These are phyloP conservation scores for Plebejus argus DNA, from an alignment of 2,888 invertebrate species.

Conservation along the genomic window DNA sequence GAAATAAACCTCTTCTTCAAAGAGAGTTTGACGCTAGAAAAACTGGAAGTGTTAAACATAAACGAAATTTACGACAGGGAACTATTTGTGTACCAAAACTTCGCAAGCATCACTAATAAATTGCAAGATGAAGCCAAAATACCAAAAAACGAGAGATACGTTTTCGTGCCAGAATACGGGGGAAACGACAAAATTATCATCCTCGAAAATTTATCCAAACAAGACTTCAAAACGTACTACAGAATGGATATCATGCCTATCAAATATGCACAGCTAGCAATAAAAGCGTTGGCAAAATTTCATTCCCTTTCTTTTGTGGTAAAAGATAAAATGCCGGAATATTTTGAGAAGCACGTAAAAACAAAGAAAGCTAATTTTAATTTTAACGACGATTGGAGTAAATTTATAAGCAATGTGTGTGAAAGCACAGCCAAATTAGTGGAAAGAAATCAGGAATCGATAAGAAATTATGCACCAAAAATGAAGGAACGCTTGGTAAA, in stretches of 20 bases:
- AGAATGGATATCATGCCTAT: conserved; percentile 45
- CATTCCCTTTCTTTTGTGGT: conserved; percentile 50
- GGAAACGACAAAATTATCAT: conserved; percentile 38
- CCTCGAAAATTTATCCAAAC: conserved; percentile 44
- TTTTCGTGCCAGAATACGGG: conserved; percentile 37
- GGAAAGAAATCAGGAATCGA: conserved; percentile 44
- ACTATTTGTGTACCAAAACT: conserved; percentile 50
- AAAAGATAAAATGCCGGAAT: conserved; percentile 44
- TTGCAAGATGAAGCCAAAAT: conserved; percentile 44
- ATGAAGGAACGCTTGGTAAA: conserved; percentile 40
- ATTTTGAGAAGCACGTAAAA: conserved; percentile 48
- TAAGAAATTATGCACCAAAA: conserved; percentile 42
- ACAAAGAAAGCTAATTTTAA: conserved; percentile 26
- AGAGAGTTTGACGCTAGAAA: conserved; percentile 43
- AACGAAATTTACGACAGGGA: conserved; percentile 48
- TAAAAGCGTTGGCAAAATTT: conserved; percentile 49
- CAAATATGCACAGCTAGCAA: conserved; percentile 47
- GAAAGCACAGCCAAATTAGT: conserved; percentile 45
- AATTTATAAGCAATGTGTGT: conserved; percentile 38
- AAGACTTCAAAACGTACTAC: conserved; percentile 46
- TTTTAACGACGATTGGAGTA: conserved; percentile 40
- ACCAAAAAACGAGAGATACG: conserved; percentile 37
- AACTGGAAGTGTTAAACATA: conserved; percentile 45
- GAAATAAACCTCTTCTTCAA: conserved; percentile 57
- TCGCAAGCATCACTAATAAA: conserved; percentile 43